Base-by-base conservation (phyloP, 2,113 vertebrate species). In the Tiliqua scincoides region DNA sequence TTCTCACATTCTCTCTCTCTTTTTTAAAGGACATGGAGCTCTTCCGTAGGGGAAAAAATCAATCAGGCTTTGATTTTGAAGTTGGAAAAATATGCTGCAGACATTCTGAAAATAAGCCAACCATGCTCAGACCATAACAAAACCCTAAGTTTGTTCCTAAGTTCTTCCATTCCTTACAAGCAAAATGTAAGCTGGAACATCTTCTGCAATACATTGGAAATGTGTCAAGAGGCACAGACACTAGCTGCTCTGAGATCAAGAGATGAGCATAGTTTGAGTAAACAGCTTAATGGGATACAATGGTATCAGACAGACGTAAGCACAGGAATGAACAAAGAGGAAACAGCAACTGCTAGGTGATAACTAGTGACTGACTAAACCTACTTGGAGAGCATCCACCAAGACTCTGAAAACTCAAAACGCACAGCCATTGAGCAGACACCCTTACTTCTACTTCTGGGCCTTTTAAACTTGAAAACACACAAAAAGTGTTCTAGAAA, bases 151-250 rank as follows among this genome's bases (percentile, higher is more conserved):
- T 63, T 77, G 52, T 6, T 83, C 73, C 57, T 77, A 43, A 70
- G 23, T 73, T 79, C 74, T 72, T 71, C 74, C 57, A 83, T 72
- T 77, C 30, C 74, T 70, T 68, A 15, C 67, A 79, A 84, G 48
- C 15, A 76, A 62, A 32, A 70, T 35, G 32, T 27, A 83, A 65
- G 37, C 21, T 78, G 30, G 61, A 83, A 77, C 30, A 52, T 73
- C 59, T 83, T 62, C 25, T 61, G n/a, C 54, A 79, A 71, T 18
- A 59, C 6, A 5, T 4, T 65, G 35, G 25, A 52, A 65, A 71
- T 21, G 15, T 72, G 81, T 79, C 37, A 71, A 63, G 10, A 35
- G 30, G 23, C 83, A 40, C 32, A 82, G 35, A 59, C 82, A 43
- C 52, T 27, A 62, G 40, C 65, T 81, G 30, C 20, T 3, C 67